Evolutionary conservation across 2,113 vertebrate genomes (phyloP), one percentile per base, ranked within the genome.

Genomic region (Aspidoscelis tigris): DNA sequence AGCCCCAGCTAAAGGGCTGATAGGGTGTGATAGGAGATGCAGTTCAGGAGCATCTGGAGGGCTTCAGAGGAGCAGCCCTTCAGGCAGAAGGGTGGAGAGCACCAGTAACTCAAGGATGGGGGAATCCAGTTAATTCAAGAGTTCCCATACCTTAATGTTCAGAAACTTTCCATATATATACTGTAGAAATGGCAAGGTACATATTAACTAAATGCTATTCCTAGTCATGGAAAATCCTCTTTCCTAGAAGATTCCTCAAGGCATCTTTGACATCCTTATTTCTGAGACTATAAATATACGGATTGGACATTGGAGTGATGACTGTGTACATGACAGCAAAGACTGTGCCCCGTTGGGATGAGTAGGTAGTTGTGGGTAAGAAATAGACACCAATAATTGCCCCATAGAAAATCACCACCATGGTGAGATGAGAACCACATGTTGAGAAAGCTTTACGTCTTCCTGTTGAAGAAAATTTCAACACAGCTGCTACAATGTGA

Each of bases 401-500:
- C 14, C 91, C 90, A 47, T 90, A 93, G 76, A 93, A 47, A n/a
- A 93, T 88, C 4, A 77, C 83, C 70, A 92, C 88, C 81, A 91
- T 90, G 75, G 90, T 92, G 33, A 92, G 87, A 65, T 91, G 91
- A 61, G 91, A 93, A 21, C 89, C 86, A n/a, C 90, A 91, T 1
- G 89, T 92, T 2, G 93, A 93, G 75, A 89, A 69, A 1, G 89
- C 88, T 80, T 64, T 71, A 18, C 1, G 18, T 53, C 81, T 82
- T 44, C 89, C 89, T 43, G 86, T 61, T 50, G 91, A 89, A n/a
- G 89, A 86, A 50, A 91, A 86, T 55, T 8, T 53, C n/a, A 88
- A 39, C 24, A 93, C 79, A 53, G 84, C 78, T 61, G 66, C 69
- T 24, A 83, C 92, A 26, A 91, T 91, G n/a, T 16, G 2, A 24